Base-by-base conservation (phyloP, 2,888 invertebrate genomes). In the Eupithecia subumbrata region DNA sequence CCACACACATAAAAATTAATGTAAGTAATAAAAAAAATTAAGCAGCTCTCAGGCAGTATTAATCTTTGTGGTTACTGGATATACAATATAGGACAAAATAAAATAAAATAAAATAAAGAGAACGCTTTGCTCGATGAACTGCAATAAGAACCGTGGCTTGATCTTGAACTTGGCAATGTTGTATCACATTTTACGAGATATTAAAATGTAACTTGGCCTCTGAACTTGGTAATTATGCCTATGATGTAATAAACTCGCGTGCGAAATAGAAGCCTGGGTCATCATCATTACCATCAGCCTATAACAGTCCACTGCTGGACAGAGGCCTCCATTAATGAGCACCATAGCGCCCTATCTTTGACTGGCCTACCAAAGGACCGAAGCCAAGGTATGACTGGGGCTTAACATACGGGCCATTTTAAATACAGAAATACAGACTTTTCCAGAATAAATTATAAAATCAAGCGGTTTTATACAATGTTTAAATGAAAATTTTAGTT, bases 81-180 rank as follows among this genome's bases (percentile, higher is more conserved):
- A n/a, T n/a, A n/a, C n/a, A n/a, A n/a, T 30, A 30, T 30, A 30
- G 34, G 34, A 34, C 34, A 34, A 34, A 34, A 34, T 34, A 40
- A 11, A 40, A 37, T n/a, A 40, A 11, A 40, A 37, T 43, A 43
- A 43, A 43, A 43, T 16, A n/a, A 52, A 3, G 52, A 9, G 16
- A 18, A n/a, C 48, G 22, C 9, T 56, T 56, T 22, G 22, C 22
- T 56, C 52, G 52, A n/a, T 56, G 12, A 22, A 4, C 22, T 56
- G n/a, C 11, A 63, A 63, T 63, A 63, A 63, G 63, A 7, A 0
- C 64, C 64, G 12, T 64, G 64, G 64, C 64, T 34, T 22, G 64
- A 64, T 34, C 64, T 64, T 64, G 64, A 64, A 64, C 64, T 64
- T 64, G 64, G 34, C 22, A 3, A 63, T 9, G 64, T 34, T 18